Conservation (phyloP, 2,113 vertebrate species). For the Albula glossodonta region DNA sequence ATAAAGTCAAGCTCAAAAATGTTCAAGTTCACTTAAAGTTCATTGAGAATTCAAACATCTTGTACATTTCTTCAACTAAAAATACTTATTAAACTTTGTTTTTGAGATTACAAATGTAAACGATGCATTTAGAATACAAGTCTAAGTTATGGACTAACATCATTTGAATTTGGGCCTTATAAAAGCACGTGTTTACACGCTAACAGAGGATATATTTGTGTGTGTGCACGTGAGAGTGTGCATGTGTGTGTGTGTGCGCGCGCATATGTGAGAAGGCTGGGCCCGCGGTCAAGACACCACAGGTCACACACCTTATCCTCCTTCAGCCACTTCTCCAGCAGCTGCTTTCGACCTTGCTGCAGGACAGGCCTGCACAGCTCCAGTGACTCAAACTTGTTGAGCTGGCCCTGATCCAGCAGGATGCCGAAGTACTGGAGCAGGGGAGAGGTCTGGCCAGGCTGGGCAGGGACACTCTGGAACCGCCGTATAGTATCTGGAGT, state of each 20-base stretch:
- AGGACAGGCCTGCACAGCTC: conserved; percentile 96
- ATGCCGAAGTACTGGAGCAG: conserved; percentile 97
- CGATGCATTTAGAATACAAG: no score
- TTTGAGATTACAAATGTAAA: no score
- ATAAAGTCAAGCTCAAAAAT: no score
- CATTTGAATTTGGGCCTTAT: no score
- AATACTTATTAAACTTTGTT: no score
- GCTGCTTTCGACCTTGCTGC: conserved; percentile 96
- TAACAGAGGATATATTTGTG: no score
- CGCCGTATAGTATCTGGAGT: conserved; percentile 96
- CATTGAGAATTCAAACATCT: no score
- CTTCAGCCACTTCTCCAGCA: conserved; percentile 97
- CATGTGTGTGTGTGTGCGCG: neutral
- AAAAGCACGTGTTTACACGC: no score
- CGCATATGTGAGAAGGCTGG: no score
- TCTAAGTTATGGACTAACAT: no score
- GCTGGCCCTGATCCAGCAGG: conserved; percentile 93
- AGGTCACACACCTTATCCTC: conserved; percentile 85
- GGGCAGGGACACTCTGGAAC: conserved; percentile 95
- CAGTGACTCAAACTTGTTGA: conserved; percentile 96
- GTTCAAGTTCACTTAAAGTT: no score
- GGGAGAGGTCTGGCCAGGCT: conserved; percentile 94
- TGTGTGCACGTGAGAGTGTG: neutral
- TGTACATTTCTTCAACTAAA: no score
- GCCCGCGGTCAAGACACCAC: neutral